Conservation (phyloP, 2,113 vertebrate species). For the Stegastes partitus region DNA sequence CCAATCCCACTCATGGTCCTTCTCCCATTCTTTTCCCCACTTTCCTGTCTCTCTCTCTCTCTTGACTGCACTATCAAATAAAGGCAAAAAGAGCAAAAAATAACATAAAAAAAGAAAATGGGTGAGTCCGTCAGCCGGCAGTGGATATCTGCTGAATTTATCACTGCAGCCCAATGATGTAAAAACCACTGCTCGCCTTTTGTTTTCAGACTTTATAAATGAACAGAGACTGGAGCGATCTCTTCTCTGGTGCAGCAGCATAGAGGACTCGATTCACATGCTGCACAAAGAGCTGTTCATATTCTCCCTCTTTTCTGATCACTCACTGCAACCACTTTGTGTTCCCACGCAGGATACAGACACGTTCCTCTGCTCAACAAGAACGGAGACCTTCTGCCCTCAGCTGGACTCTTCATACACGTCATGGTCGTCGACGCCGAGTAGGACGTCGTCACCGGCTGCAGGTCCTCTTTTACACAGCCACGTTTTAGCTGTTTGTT, state of each 20-base stretch:
- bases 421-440: conserved; percentile 82
- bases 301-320: neutral
- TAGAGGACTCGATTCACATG: conserved; percentile 23
- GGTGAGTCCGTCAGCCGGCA: conserved; percentile 82
- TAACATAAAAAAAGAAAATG: too few species aligned
- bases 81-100: too few species aligned
- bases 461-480: conserved; percentile 6
- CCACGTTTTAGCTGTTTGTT: conserved; percentile 12
- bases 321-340: conserved; percentile 38
- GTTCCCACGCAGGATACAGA: conserved; percentile 89
- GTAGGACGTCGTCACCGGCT: conserved; percentile 14
- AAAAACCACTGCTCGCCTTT: neutral
- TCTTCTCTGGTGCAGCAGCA: neutral
- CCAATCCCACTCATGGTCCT: too few species aligned
- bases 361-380: conserved; percentile 92
- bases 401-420: conserved; percentile 93
- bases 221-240: conserved; percentile 18
- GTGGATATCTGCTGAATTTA: neutral
- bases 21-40: too few species aligned
- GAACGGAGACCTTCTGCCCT: conserved; percentile 88
- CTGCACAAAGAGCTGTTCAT: conserved; percentile 41
- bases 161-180: neutral
- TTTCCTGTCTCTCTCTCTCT: too few species aligned
- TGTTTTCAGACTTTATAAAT: conserved; percentile 29
- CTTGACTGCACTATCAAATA: too few species aligned